Evolutionary conservation across 1,140 invertebrate genomes (phyloP), one percentile per base, ranked within the genome.

Genomic region (Chrysopa pallens): DNA sequence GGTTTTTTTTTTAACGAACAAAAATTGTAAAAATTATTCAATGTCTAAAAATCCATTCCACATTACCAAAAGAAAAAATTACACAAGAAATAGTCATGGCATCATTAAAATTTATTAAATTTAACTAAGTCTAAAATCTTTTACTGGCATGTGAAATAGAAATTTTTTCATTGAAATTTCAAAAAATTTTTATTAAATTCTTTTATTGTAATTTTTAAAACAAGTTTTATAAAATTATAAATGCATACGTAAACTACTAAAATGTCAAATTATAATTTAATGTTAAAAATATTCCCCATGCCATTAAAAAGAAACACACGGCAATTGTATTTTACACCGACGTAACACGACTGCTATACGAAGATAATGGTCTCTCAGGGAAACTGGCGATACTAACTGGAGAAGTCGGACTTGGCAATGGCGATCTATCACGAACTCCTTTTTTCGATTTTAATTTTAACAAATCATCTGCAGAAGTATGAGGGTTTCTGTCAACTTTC

Each of bases 61-160:
- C 54, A 54, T 42, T 42, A 23, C 17, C 17, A 44, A 40, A 46
- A 44, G 27, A 15, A n/a, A 11, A 44, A 23, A 44, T 41, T 31
- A 41, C 2, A n/a, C 31, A 40, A 23, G 5, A 23, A 2, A 5
- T 23, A 23, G 17, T 23, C 17, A 23, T 23, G 17, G 17, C 17
- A 23, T 23, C 17, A 23, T 23, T 23, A 23, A 23, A 23, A 23
- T 23, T 23, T 3, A 23, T 2, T 2, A 23, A 23, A 23, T 3
- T 2, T 23, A 23, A 23, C n/a, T n/a, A 23, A 23, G 2, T 23
- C 17, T 23, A 23, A 2, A 23, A 3, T 23, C 2, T 38, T 29
- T 43, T 45, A 23, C 41, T 43, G 46, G 47, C 50, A 52, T 52
- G 52, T 52, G 50, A 47, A 54, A 54, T 47, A 46, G 43, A 42